Evolutionary conservation across 2,797 vertebrate genomes (phyloP), one percentile per base, ranked within the genome.

Genomic region (Nannoperca australis): DNA sequence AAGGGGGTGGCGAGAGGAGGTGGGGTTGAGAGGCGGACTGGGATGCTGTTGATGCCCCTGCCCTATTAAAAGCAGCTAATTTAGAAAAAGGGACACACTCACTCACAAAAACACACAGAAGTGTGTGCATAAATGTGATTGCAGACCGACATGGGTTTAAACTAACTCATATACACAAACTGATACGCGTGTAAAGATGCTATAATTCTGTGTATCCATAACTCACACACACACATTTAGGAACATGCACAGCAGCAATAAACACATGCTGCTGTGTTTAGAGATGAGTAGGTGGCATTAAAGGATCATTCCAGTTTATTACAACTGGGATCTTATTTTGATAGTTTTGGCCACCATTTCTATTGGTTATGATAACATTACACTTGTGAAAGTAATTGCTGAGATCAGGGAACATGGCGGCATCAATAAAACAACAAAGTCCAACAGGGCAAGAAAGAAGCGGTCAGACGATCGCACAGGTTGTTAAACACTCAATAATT

Each of bases 251-350:
- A 44, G 30, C 65, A 50, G 82, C 73, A 61, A 54, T 77, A 78
- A 81, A 83, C 79, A 77, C 58, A 80, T 53, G 74, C 63, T 70
- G 63, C 22, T 88, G 84, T 93, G 90, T 93, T 92, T 93, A 91
- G 79, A 68, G 90, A 84, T 76, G 88, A 92, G 91, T 92, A 93
- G 94, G 93, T 91, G 94, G 93, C 83, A 91, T 92, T 93, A 94
- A 91, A 93, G 90, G 63, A 75, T 93, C 85, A 80, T 75, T 90
- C 76, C 81, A 82, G 86, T 81, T 74, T 71, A 85, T 64, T 56
- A 62, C 38, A 76, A 32, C 63, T 62, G 36, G 62, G 67, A 69
- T 53, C 14, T 10, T 70, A 30, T 76, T 85, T 73, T 73, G 51
- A 47, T 64, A 0, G 74, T 45, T 79, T 69, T 30, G 54, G 7